Evolutionary conservation across 2,797 vertebrate genomes (phyloP).

Genomic region (Cyprinodon diabolis): DNA sequence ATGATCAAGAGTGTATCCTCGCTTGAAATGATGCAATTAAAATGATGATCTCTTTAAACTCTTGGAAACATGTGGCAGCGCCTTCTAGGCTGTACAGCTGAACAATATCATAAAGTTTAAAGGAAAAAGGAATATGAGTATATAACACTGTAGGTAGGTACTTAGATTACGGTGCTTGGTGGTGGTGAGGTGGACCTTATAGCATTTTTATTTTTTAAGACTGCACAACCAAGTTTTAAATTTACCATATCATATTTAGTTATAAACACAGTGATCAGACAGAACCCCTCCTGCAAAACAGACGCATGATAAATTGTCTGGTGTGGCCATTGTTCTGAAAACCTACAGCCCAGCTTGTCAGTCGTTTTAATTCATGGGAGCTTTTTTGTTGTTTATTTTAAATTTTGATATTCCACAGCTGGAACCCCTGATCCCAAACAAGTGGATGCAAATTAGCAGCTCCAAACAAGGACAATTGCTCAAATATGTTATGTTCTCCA

Average conservation of each 20-base stretch:
- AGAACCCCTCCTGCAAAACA: background rate
- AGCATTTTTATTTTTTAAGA: background rate
- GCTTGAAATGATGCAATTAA: conserved; percentile 46
- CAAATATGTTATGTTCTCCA: background rate
- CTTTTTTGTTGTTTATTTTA: too few relatives aligned
- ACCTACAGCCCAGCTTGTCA: background rate
- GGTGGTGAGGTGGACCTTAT: background rate
- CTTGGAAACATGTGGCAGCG: conserved; percentile 35
- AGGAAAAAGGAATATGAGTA: background rate
- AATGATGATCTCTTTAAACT: conserved; percentile 50
- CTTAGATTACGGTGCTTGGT: background rate
- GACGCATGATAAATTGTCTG: too few relatives aligned
- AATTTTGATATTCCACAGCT: too few relatives aligned
- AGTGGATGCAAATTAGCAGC: background rate
- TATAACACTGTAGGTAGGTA: background rate
- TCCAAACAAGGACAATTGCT: background rate
- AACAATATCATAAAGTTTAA: conserved; percentile 14
- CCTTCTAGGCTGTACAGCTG: conserved; percentile 28
- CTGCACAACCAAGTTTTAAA: background rate
- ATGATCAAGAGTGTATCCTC: conserved; percentile 35
- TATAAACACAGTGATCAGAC: background rate
- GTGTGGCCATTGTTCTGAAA: too few relatives aligned
- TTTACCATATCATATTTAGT: background rate
- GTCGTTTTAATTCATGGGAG: background rate
- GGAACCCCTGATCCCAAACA: too few relatives aligned